phyloP scores from a whole-genome alignment of 2,888 invertebrate species.

The Metellina segmentata region DNA sequence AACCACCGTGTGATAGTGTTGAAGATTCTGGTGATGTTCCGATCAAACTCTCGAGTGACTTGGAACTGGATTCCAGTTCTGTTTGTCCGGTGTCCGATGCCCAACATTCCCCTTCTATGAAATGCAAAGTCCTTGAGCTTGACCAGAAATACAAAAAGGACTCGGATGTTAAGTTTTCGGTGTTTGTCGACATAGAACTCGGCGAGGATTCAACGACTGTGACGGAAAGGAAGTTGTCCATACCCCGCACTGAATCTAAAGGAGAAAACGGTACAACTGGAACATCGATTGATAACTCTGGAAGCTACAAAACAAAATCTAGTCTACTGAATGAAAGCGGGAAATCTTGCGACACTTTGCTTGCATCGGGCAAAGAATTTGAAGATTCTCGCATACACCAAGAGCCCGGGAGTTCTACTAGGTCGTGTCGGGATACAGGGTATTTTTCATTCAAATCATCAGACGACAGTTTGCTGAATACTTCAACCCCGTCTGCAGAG shows the following conservation, averaged over 20 bases:
- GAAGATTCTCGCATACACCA: conserved; percentile 7
- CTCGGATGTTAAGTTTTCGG: conserved; percentile 44
- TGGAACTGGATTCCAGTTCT: background rate
- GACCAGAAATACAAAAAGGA: conserved; percentile 10
- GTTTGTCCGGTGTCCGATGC: background rate
- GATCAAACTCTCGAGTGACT: background rate
- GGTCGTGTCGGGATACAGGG: conserved; percentile 75
- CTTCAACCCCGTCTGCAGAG: conserved; percentile 38
- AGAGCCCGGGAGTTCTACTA: conserved; percentile 12
- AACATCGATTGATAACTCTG: background rate
- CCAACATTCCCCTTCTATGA: background rate
- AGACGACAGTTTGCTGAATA: conserved; percentile 76
- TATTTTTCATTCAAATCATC: conserved; percentile 78
- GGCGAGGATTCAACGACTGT: background rate
- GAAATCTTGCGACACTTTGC: background rate
- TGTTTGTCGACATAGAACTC: conserved; percentile 55
- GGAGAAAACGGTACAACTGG: conserved; percentile 5
- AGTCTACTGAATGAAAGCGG: background rate
- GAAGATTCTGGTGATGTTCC: background rate
- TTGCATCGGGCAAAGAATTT: background rate
- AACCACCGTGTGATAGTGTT: background rate
- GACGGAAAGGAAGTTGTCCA: background rate
- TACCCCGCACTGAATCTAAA: background rate
- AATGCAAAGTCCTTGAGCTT: background rate
- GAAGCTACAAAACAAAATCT: background rate